These are phyloP conservation scores for Phyto melanocephala DNA, from an alignment of 2,888 invertebrate genomes.

Conservation along the genomic window DNA sequence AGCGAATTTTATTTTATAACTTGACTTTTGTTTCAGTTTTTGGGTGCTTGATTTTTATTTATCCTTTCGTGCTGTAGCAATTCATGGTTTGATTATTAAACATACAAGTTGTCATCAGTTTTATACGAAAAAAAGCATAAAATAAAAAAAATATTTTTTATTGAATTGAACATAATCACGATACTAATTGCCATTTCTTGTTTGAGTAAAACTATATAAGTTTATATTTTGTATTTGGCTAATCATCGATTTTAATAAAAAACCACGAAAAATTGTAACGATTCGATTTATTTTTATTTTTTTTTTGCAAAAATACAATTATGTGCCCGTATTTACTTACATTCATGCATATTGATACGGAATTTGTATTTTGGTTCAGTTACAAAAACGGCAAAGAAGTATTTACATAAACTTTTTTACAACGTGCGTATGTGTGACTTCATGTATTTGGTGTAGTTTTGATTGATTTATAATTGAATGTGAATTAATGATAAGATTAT, in stretches of 20 bases:
- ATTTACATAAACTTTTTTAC: conserved; percentile 10
- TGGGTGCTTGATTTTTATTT: neutral
- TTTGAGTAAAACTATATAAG: conserved; percentile 7
- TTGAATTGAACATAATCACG: conserved; percentile 51
- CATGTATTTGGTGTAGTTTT: conserved; percentile 68
- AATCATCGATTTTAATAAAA: conserved; percentile 21
- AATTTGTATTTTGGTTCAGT: neutral
- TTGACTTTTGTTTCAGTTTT: neutral
- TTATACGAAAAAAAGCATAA: neutral
- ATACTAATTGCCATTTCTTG: conserved; percentile 54
- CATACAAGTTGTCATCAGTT: conserved; percentile 44
- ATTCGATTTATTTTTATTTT: conserved; percentile 4
- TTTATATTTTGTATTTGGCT: neutral
- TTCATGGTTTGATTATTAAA: conserved; percentile 39
- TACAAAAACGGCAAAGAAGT: neutral
- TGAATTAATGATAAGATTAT: conserved; percentile 76
- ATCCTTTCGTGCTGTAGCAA: conserved; percentile 20
- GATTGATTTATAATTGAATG: conserved; percentile 77
- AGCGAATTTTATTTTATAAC: neutral
- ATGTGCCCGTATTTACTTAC: neutral
- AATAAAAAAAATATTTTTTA: conserved; percentile 21
- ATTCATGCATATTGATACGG: neutral
- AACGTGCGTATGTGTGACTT: neutral
- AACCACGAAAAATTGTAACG: conserved; percentile 8
- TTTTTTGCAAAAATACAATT: neutral